Conservation (phyloP, 2,888 invertebrate genomes). For the Cataglyphis rosenhaueri region DNA sequence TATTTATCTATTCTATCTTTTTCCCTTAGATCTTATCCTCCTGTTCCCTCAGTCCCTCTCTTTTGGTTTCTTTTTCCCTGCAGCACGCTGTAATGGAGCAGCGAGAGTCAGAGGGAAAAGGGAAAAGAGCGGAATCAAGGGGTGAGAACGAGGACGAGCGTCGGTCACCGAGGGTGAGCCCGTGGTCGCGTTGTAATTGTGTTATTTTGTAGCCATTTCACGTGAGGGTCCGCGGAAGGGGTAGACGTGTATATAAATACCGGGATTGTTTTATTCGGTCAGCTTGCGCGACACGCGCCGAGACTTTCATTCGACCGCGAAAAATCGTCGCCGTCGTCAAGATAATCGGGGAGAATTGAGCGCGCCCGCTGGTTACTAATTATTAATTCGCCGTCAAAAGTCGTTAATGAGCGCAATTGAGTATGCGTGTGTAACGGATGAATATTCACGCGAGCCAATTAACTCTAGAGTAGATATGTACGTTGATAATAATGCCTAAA, state of each 20-base stretch:
- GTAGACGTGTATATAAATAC: conserved; percentile 84
- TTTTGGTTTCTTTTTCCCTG: conserved; percentile 54
- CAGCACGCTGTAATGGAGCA: conserved; percentile 62
- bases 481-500: conserved; percentile 7
- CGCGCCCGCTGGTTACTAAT: conserved; percentile 29
- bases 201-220: conserved; percentile 85
- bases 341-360: conserved; percentile 46
- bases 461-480: not conserved
- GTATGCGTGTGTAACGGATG: conserved; percentile 39
- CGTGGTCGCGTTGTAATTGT: conserved; percentile 84
- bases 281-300: conserved; percentile 76
- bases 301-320: conserved; percentile 30
- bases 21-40: conserved; percentile 27
- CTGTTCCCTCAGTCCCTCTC: conserved; percentile 26
- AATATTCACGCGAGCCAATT: conserved; percentile 35
- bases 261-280: conserved; percentile 84
- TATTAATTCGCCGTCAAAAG: conserved; percentile 52
- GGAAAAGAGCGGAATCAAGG: conserved; percentile 73
- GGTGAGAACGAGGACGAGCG: conserved; percentile 77
- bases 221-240: conserved; percentile 80
- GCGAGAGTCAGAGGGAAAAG: conserved; percentile 73
- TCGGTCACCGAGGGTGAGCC: conserved; percentile 76
- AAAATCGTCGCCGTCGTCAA: conserved; percentile 49
- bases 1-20: conserved; percentile 25
- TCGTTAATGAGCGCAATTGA: conserved; percentile 51